Conservation (phyloP, 2,888 invertebrate species). For the Baronia brevicornis region DNA sequence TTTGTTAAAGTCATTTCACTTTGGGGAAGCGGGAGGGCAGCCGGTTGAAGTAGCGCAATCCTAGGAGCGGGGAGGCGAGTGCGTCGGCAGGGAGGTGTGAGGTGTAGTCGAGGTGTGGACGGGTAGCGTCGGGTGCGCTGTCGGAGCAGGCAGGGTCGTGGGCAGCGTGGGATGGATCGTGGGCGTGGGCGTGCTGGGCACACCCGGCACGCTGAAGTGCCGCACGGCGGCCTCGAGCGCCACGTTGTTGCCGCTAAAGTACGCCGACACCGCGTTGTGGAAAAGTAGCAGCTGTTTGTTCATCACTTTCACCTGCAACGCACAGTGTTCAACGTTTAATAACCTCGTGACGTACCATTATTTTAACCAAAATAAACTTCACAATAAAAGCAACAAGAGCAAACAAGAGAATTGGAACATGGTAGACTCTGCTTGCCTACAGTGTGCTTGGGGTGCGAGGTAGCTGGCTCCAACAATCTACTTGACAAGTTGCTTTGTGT, state of each 20-base stretch:
- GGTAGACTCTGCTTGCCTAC: too few relatives aligned
- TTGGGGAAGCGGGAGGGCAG: slow-evolving; percentile 8
- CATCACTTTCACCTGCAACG: slow-evolving; percentile 96
- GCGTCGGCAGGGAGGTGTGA: slow-evolving; percentile 14
- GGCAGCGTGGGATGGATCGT: slow-evolving; percentile 16
- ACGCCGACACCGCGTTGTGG: slow-evolving; percentile 97
- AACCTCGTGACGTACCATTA: too few relatives aligned
- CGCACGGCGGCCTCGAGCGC: slow-evolving; percentile 95
- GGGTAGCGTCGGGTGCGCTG: slow-evolving; percentile 8
- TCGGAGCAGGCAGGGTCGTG: slow-evolving; percentile 14
- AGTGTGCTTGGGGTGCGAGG: too few relatives aligned
- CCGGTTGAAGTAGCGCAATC: neutral
- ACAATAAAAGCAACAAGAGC: too few relatives aligned
- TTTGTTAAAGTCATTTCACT: too few relatives aligned
- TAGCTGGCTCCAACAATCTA: too few relatives aligned
- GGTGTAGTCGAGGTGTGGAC: slow-evolving; percentile 9
- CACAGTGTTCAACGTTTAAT: too few relatives aligned
- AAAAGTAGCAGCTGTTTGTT: slow-evolving; percentile 96
- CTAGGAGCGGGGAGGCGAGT: slow-evolving; percentile 13
- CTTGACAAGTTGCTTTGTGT: too few relatives aligned
- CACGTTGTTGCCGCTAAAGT: slow-evolving; percentile 96
- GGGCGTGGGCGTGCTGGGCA: slow-evolving; percentile 22
- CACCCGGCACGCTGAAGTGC: slow-evolving; percentile 91
- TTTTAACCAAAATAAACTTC: too few relatives aligned
- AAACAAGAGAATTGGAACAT: too few relatives aligned